These are phyloP conservation scores for Prionace glauca DNA, from an alignment of 2,797 vertebrate genomes.

Conservation along the genomic window DNA sequence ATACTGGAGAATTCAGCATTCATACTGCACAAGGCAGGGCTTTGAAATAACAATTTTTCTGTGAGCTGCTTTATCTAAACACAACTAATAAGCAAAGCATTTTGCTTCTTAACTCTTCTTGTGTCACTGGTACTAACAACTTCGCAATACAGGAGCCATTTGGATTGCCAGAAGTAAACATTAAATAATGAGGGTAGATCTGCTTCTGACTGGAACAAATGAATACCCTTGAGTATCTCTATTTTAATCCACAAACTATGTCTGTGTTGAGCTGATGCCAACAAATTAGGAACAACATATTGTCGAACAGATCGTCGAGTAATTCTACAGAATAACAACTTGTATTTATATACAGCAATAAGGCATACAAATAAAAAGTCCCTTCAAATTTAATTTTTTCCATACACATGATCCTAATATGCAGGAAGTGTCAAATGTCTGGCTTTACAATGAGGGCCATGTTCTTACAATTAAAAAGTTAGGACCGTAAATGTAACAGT, in stretches of 20 bases:
- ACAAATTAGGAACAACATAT: background rate
- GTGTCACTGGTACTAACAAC: background rate
- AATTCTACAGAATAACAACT: background rate
- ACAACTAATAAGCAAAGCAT: background rate
- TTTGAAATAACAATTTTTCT: background rate
- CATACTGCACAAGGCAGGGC: background rate
- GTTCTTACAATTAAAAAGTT: background rate
- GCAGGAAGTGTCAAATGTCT: background rate
- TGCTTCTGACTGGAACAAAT: background rate
- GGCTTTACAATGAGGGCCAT: background rate
- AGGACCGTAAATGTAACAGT: background rate
- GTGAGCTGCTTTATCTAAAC: background rate
- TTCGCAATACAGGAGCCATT: background rate
- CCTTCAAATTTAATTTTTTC: background rate
- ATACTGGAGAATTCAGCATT: background rate
- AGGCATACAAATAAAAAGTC: background rate
- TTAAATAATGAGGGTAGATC: background rate
- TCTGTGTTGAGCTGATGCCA: background rate
- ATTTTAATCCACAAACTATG: background rate
- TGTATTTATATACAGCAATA: background rate
- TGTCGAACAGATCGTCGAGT: background rate
- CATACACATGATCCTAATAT: background rate
- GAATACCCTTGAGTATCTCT: background rate
- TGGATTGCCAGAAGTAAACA: background rate
- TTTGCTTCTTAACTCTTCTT: background rate